Percentiles rank a stretch among this genome's conserved stretches.
Conservation (phyloP, 2,113 vertebrate species). For the Nesogale talazaci region DNA sequence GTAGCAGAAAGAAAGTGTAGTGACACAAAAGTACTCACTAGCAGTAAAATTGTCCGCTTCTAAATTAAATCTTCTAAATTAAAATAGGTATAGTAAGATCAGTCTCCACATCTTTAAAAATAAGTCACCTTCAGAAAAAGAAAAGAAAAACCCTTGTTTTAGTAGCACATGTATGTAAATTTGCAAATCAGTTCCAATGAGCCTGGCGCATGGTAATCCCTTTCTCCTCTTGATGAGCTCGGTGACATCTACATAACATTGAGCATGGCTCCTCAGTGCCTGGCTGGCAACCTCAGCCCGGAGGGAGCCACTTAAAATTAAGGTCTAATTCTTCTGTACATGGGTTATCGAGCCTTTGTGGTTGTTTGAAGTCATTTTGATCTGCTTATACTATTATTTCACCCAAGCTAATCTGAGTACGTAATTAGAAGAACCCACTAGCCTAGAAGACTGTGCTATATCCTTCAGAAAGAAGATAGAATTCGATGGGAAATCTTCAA, state of each 20-base stretch:
- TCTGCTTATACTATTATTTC: not conserved
- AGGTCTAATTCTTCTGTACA: not conserved
- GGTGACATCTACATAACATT: constrained; percentile 5
- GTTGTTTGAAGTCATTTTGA: not conserved
- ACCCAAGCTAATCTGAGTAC: not conserved
- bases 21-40: not conserved
- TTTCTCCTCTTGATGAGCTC: not conserved
- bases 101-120: not conserved
- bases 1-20: not conserved
- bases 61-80: not conserved
- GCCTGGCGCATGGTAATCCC: not conserved
- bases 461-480: not conserved
- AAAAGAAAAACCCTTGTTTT: not conserved
- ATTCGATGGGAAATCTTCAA: not conserved
- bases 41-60: not conserved
- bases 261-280: rapidly evolving
- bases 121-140: not conserved
- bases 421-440: not conserved
- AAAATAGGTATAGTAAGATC: not conserved
- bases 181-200: not conserved
- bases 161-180: constrained; percentile 30
- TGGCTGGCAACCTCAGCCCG: not conserved
- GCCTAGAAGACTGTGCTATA: not conserved
- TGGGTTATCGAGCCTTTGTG: not conserved
- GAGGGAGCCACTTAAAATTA: not conserved